Base-by-base conservation (phyloP, 2,888 invertebrate species). In the Leptopilina syphax region DNA sequence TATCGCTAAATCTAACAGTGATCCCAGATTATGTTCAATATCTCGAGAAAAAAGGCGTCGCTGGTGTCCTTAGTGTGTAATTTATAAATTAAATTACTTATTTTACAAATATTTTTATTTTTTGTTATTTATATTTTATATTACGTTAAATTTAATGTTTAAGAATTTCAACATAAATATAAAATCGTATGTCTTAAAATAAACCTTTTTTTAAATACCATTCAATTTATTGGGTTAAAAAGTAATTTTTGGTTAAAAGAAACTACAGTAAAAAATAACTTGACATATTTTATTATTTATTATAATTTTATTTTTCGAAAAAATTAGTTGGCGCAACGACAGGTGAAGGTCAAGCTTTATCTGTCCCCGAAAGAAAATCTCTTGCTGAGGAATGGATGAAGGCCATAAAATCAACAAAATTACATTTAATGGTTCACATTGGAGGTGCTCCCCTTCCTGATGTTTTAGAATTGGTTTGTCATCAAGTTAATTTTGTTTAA, bases 301-400 rank as follows among this genome's bases (percentile, higher is more conserved):
- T 34, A 27, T 5, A 34, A 41, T 27, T 34, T 12, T 65, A 12
- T 65, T 7, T 65, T 7, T 65, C 65, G 70, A 34, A 18, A 63
- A 73, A 70, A 70, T 8, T 8, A 96, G 96, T 96, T 9, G 96
- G 96, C 90, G 96, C 97, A 8, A 96, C 96, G 0, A 95, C 94
- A 41, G 97, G 97, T 0, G 97, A 97, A 92, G 96, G 96, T 0
- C 93, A 94, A 86, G 94, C 94, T 0, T 91, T 96, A 91, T 95
- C 93, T 66, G 91, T 95, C 0, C 89, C 90, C 0, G 96, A 97
- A 90, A 93, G 97, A 68, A 96, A 96, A 91, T 85, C 88, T 3
- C 90, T 95, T 1, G 92, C 95, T 0, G 94, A 95, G 88, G 93
- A 94, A 50, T 96, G 96, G 96, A 89, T 93, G 13, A 88, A 90